Base-by-base conservation (phyloP, 2,113 vertebrate genomes). In the Actenoides lindsayi region DNA sequence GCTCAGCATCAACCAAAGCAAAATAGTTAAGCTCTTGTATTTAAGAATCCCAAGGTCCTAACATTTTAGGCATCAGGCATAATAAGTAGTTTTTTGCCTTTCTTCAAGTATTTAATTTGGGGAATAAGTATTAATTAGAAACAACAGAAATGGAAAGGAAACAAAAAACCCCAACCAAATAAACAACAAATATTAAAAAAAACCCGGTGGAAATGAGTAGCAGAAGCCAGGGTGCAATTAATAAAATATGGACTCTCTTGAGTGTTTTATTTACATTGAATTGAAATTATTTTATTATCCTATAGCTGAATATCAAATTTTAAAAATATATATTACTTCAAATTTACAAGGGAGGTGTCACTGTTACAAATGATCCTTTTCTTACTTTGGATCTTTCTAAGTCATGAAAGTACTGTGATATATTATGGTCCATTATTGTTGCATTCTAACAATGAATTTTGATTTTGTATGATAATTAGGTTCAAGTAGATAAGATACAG, bases 391-490 rank as follows among this genome's bases (percentile, higher is more conserved):
- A 16, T 57, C 18, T 54, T 94, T 16, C 5, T 68, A 73, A 67
- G 7, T 51, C 75, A 68, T 5, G 4, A 83, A 80, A 70, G 13
- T 54, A 35, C 35, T 12, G 78, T 75, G 25, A 35, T 57, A 71
- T n/a, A 4, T 75, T 80, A 54, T 31, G 2, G 16, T 44, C 21
- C 17, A 13, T 73, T 94, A 70, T 54, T 89, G n/a, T 60, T 76
- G 75, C 71, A 71, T 93, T 67, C 69, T 90, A 83, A 57, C 59
- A 37, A n/a, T 87, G 75, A 19, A 59, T 89, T 95, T 91, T 94
- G 71, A n/a, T 65, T 93, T 69, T 35, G 51, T 69, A 5, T 68
- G 54, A 95, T 63, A 93, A 88, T 92, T 81, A 85, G 39, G 44
- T 60, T 83, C 25, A 31, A 64, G 42, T 42, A 96, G 67, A 42